Conservation (phyloP, 2,113 vertebrate genomes). For the Psettodes erumei region DNA sequence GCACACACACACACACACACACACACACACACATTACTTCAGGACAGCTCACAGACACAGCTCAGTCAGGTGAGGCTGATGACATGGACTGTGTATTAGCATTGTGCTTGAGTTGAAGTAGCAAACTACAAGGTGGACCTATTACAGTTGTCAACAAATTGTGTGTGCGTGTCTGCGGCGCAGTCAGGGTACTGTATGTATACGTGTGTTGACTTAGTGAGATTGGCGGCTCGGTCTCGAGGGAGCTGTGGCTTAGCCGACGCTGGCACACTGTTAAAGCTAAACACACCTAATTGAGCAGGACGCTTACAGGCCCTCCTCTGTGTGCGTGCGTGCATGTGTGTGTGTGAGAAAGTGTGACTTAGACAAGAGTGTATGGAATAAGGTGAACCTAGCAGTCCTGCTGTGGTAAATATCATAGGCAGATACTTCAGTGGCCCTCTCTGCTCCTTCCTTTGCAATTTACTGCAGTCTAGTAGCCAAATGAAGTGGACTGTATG, state of each 20-base stretch:
- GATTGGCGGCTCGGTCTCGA: constrained; percentile 70
- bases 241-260: constrained; percentile 73
- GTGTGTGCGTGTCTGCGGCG: constrained; percentile 20
- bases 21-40: constrained; percentile 17
- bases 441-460: constrained; percentile 2
- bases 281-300: constrained; percentile 80
- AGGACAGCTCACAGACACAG: constrained; percentile 39
- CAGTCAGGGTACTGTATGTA: constrained; percentile 53
- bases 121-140: constrained; percentile 9
- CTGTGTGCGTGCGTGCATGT: constrained; percentile 63
- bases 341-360: constrained; percentile 34
- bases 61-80: constrained; percentile 27
- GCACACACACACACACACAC: constrained; percentile 40
- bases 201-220: constrained; percentile 77
- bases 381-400: constrained; percentile 38
- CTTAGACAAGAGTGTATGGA: constrained; percentile 37
- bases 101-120: constrained; percentile 5
- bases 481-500: constrained; percentile 6
- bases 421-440: constrained; percentile 11
- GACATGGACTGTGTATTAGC: constrained; percentile 12
- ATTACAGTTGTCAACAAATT: constrained; percentile 45
- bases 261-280: constrained; percentile 70
- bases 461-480: constrained; percentile 1
- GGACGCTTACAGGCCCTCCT: constrained; percentile 73
- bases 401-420: constrained; percentile 49